Conservation (phyloP, 1,140 invertebrate species). For the Drosophila albomicans region DNA sequence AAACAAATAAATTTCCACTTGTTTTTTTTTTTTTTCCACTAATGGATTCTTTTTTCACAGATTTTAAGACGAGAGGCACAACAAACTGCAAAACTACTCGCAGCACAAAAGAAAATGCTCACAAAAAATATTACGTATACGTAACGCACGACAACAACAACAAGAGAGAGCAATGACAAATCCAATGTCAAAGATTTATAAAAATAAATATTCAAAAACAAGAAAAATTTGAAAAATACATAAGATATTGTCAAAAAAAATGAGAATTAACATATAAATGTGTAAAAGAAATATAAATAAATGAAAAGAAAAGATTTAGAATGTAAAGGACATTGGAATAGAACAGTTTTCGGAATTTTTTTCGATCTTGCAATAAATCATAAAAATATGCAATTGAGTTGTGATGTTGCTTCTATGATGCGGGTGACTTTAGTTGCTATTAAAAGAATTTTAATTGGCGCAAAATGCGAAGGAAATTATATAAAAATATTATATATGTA, state of each 20-base stretch:
- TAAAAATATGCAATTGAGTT: slow-evolving; percentile 9
- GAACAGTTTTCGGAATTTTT: background rate
- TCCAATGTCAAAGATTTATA: slow-evolving; percentile 84
- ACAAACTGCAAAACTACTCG: slow-evolving; percentile 23
- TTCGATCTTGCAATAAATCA: background rate
- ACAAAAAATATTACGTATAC: slow-evolving; percentile 75
- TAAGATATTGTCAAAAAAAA: slow-evolving; percentile 1
- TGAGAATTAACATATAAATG: slow-evolving; percentile 8
- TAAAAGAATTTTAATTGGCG: slow-evolving; percentile 66
- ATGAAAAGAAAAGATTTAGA: background rate
- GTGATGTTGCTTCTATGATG: slow-evolving; percentile 2
- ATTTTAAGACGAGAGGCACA: slow-evolving; percentile 19
- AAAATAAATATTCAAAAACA: slow-evolving; percentile 79
- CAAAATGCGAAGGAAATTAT: slow-evolving; percentile 44
- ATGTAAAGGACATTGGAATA: background rate
- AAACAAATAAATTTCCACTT: slow-evolving; percentile 32
- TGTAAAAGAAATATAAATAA: background rate
- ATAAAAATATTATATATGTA: slow-evolving; percentile 50
- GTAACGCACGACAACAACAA: slow-evolving; percentile 52
- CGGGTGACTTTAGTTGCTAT: slow-evolving; percentile 28
- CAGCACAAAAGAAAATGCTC: slow-evolving; percentile 37
- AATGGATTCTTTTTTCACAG: slow-evolving; percentile 29
- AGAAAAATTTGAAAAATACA: slow-evolving; percentile 8
- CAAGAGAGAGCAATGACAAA: slow-evolving; percentile 76
- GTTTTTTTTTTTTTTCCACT: slow-evolving; percentile 25